Conservation (phyloP, 1,140 invertebrate genomes). For the Meteorus sp. region DNA sequence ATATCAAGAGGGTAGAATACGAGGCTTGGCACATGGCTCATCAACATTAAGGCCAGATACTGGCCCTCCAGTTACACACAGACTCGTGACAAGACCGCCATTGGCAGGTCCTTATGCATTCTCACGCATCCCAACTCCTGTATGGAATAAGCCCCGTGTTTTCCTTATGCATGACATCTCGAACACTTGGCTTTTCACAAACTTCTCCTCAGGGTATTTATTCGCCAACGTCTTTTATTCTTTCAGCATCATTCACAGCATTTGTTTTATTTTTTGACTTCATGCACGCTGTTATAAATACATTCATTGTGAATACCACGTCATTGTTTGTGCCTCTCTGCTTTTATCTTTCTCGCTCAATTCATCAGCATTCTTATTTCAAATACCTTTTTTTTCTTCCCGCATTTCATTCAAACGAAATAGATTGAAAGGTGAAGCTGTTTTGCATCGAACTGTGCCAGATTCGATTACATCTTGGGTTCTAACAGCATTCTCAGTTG, state of each 20-base stretch:
- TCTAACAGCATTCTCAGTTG: constrained; percentile 89
- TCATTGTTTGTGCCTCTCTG: background rate
- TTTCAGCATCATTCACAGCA: background rate
- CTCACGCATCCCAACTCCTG: constrained; percentile 79
- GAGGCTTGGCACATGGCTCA: constrained; percentile 52
- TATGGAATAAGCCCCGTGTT: constrained; percentile 77
- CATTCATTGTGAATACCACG: background rate
- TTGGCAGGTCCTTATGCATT: constrained; percentile 88
- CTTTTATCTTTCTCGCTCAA: too few relatives aligned
- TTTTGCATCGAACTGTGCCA: constrained; percentile 68
- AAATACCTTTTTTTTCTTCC: background rate
- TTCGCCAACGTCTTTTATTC: constrained; percentile 14
- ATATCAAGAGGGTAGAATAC: constrained; percentile 55
- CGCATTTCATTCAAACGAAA: background rate
- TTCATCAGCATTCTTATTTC: too few relatives aligned
- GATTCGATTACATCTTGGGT: constrained; percentile 93
- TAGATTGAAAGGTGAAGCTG: constrained; percentile 63
- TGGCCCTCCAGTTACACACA: constrained; percentile 61
- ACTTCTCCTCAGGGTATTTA: constrained; percentile 76
- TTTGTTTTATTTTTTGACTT: background rate
- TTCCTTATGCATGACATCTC: constrained; percentile 74
- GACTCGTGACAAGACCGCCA: constrained; percentile 75
- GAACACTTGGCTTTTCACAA: constrained; percentile 83
- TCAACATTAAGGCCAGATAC: constrained; percentile 56
- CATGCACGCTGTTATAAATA: background rate